Conservation (phyloP, 1,140 invertebrate species). For the Drosophila athabasca region DNA sequence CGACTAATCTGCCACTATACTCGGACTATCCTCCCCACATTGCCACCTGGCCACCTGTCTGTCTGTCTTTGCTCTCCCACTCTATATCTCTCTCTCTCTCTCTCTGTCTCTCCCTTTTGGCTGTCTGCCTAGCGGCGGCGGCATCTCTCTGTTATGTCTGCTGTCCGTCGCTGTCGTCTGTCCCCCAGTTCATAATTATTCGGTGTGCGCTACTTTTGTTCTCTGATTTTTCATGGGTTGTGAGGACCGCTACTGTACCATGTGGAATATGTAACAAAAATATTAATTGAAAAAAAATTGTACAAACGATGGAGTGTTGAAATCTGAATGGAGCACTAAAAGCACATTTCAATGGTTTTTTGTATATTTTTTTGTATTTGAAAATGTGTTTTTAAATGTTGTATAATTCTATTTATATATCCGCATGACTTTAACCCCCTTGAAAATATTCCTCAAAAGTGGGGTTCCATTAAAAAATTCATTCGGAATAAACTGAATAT, state of each 20-base stretch:
- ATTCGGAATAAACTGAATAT: too few species aligned
- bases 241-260: constrained; percentile 1
- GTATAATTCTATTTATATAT: not conserved
- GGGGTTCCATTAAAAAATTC: too few species aligned
- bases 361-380: not conserved
- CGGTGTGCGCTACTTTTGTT: constrained; percentile 25
- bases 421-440: too few species aligned
- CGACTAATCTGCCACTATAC: constrained; percentile 61
- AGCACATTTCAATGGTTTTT: not conserved
- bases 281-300: not conserved
- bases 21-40: constrained; percentile 18
- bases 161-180: not conserved
- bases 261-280: constrained; percentile 13
- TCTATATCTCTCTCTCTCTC: not conserved
- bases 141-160: constrained; percentile 20
- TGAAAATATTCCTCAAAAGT: too few species aligned
- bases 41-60: constrained; percentile 53
- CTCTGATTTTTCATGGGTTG: constrained; percentile 7
- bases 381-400: constrained; percentile 15
- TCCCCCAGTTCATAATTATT: constrained; percentile 51
- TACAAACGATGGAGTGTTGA: constrained; percentile 1
- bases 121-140: constrained; percentile 3
- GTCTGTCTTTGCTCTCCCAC: constrained; percentile 11
- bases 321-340: constrained; percentile 6
- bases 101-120: not conserved